Evolutionary conservation across 2,888 invertebrate genomes (phyloP).

Genomic region (Andrena haemorrhoa): DNA sequence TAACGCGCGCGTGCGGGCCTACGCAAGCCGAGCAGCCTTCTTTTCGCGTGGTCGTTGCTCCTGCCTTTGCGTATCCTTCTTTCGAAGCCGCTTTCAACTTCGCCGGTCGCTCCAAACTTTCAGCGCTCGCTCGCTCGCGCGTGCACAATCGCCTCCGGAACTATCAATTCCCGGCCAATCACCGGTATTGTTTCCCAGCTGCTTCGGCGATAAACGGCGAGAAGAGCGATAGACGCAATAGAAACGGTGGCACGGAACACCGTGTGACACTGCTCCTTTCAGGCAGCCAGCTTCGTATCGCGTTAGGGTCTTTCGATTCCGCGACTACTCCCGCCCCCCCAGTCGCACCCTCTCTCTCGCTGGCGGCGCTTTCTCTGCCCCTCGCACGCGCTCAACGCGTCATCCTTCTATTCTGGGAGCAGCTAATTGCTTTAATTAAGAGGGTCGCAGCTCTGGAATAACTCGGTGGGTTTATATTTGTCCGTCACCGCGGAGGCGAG

Average conservation of each 20-base stretch:
- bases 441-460: constrained; percentile 80
- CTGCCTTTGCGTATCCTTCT: constrained; percentile 15
- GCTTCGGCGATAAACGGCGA: background rate
- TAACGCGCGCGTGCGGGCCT: constrained; percentile 11
- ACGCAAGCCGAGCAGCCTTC: constrained; percentile 20
- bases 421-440: constrained; percentile 83
- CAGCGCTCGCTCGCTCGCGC: background rate
- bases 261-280: background rate
- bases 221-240: background rate
- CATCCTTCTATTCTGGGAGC: constrained; percentile 79
- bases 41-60: constrained; percentile 25
- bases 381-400: constrained; percentile 62
- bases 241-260: background rate
- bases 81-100: constrained; percentile 40
- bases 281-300: too few species aligned
- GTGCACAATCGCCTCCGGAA: background rate
- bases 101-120: constrained; percentile 4
- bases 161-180: constrained; percentile 1
- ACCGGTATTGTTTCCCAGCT: background rate
- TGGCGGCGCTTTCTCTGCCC: constrained; percentile 34
- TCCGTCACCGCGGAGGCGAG: constrained; percentile 72
- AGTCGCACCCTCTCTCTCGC: background rate
- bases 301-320: too few species aligned
- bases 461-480: constrained; percentile 79
- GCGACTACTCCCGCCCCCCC: too few species aligned